These are phyloP conservation scores for Oryctes rhinoceros DNA, from an alignment of 1,140 invertebrate species.

Conservation along the genomic window DNA sequence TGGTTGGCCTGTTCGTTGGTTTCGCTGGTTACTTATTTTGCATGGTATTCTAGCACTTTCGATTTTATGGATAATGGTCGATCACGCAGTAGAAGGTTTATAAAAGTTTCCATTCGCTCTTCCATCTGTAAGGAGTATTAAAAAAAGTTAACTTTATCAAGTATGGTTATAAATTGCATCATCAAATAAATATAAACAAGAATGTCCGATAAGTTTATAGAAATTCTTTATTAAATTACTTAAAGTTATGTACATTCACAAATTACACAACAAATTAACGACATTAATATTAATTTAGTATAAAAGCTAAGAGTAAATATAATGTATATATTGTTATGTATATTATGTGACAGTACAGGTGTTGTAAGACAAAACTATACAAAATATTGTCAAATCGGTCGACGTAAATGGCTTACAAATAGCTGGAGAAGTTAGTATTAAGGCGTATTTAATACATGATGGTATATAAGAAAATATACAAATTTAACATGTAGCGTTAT, in stretches of 20 bases:
- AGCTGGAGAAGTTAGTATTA: conserved; percentile 30
- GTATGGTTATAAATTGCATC: too few relatives aligned
- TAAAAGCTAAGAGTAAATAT: conserved; percentile 40
- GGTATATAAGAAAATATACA: conserved; percentile 37
- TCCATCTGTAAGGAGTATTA: too few relatives aligned
- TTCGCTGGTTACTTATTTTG: too few relatives aligned
- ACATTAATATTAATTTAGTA: conserved; percentile 40
- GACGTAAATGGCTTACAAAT: conserved; percentile 23
- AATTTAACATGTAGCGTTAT: conserved; percentile 15
- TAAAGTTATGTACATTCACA: conserved; percentile 39
- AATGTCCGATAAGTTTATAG: conserved; percentile 4
- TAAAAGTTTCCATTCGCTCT: too few relatives aligned
- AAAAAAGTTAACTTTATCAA: not conserved
- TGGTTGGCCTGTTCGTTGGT: too few relatives aligned
- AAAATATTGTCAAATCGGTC: conserved; percentile 42
- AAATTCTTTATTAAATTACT: conserved; percentile 42
- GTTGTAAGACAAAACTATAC: conserved; percentile 38
- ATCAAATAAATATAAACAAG: not conserved
- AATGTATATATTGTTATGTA: conserved; percentile 37
- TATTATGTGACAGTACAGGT: conserved; percentile 36
- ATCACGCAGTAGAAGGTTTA: too few relatives aligned
- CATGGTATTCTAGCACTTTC: too few relatives aligned
- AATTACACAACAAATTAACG: conserved; percentile 40
- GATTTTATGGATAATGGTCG: too few relatives aligned
- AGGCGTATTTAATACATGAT: conserved; percentile 26